These are phyloP conservation scores for Drosophila mimica DNA, from an alignment of 2,888 invertebrate genomes.

Conservation along the genomic window DNA sequence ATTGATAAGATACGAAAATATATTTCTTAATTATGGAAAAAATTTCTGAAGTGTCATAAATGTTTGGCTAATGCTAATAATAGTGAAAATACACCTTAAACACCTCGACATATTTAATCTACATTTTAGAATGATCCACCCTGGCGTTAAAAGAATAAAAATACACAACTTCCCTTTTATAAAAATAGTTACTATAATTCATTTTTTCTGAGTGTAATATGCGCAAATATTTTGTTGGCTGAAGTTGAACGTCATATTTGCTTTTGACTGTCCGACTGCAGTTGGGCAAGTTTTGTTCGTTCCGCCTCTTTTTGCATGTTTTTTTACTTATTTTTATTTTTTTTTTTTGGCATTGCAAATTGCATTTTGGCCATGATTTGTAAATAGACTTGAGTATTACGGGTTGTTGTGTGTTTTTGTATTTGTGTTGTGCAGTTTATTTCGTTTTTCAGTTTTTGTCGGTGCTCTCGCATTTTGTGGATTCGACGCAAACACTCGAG, in stretches of 20 bases:
- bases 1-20: too few species aligned
- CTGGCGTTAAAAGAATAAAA: background rate
- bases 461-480: slow-evolving; percentile 42
- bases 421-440: slow-evolving; percentile 27
- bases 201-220: slow-evolving; percentile 38
- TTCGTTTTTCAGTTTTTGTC: slow-evolving; percentile 17
- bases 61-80: background rate
- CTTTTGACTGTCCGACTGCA: slow-evolving; percentile 44
- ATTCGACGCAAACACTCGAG: slow-evolving; percentile 68
- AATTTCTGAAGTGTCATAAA: too few species aligned
- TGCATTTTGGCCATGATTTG: slow-evolving; percentile 75
- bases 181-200: background rate
- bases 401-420: slow-evolving; percentile 41
- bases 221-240: slow-evolving; percentile 63
- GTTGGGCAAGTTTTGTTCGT: slow-evolving; percentile 45
- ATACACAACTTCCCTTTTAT: background rate
- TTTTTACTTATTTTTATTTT: too few species aligned
- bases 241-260: slow-evolving; percentile 62
- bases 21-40: too few species aligned
- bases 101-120: background rate
- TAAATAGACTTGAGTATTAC: slow-evolving; percentile 70
- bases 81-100: rapidly evolving
- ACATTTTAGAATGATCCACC: background rate
- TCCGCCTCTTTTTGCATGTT: slow-evolving; percentile 19
- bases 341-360: slow-evolving; percentile 52